Evolutionary conservation across 1,140 invertebrate genomes (phyloP).

Genomic region (Chironomus tepperi): DNA sequence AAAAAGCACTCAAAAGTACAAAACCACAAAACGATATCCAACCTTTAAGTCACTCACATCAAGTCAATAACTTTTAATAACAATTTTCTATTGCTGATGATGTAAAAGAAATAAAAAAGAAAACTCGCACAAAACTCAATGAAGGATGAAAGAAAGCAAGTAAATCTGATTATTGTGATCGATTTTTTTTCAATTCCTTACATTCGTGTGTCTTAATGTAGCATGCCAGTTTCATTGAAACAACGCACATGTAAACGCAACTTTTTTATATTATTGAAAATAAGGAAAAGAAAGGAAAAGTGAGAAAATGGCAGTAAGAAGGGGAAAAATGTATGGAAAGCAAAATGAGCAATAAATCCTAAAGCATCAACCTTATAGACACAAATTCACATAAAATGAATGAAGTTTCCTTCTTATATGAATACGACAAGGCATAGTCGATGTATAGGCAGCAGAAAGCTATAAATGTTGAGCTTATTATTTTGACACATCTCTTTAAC

Average conservation of each 20-base stretch:
- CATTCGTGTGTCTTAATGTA: neutral
- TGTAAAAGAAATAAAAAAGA: no score
- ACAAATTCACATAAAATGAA: conserved; percentile 8
- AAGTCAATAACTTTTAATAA: no score
- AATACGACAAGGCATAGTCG: neutral
- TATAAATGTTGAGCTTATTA: conserved; percentile 11
- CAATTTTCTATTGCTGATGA: no score
- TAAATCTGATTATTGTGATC: neutral
- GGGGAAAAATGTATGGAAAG: neutral
- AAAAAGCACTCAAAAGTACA: no score
- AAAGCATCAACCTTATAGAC: neutral
- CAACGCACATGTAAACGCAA: neutral
- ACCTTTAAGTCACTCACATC: no score
- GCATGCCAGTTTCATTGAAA: neutral
- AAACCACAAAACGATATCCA: no score
- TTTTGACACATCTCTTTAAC: conserved; percentile 11
- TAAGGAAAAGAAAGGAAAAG: neutral
- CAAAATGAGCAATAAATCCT: conserved; percentile 4
- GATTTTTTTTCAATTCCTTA: neutral
- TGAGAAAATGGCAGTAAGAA: neutral
- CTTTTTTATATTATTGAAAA: neutral
- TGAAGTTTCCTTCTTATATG: neutral
- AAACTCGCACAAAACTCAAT: no score
- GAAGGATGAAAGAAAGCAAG: no score
- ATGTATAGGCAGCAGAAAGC: neutral